Evolutionary conservation across 2,113 vertebrate genomes (phyloP), one percentile per base, ranked within the genome.

Genomic region (Ammodramus savannarum): DNA sequence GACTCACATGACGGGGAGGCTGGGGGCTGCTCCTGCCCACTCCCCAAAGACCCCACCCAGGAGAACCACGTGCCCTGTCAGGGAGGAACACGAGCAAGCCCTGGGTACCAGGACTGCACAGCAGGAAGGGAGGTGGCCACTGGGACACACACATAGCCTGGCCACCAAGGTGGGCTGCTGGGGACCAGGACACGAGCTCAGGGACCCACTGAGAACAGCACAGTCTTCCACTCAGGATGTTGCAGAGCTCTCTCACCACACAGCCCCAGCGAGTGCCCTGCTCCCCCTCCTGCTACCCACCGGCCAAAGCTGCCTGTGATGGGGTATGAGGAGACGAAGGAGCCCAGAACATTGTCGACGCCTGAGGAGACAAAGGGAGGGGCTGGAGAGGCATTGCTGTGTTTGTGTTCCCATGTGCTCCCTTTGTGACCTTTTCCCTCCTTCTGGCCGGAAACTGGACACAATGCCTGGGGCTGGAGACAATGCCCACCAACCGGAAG

Each of bases 221-320:
- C 15, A 66, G 10, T 11, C 12, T 62, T 32, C 10, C 10, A 3
- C n/a, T 49, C 22, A 15, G 23, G 38, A 18, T 13, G 32, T 12
- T 15, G 39, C 48, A 44, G 36, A 41, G 62, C 10, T 32, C 66
- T 31, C 52, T 51, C 36, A 26, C 11, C 18, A 2, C 23, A 4
- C 61, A 93, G 17, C 0, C 46, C 46, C 46, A 48, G 11, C 11
- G 1, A 68, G 46, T 2, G 1, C 25, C 69, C 44, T 2, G 4
- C 68, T 68, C 16, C 62, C 48, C 9, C 3, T 51, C 48, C 75
- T 27, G n/a, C 55, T 76, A 97, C 98, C 96, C 95, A 98, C 99
- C 99, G 98, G 55, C 99, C 99, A 43, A 99, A 99, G 97, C 99
- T 99, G 63, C 99, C 99, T 0, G 99, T 99, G 87, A 99, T 97